Conservation (phyloP, 2,797 vertebrate genomes). For the Aldrovandia affinis region DNA sequence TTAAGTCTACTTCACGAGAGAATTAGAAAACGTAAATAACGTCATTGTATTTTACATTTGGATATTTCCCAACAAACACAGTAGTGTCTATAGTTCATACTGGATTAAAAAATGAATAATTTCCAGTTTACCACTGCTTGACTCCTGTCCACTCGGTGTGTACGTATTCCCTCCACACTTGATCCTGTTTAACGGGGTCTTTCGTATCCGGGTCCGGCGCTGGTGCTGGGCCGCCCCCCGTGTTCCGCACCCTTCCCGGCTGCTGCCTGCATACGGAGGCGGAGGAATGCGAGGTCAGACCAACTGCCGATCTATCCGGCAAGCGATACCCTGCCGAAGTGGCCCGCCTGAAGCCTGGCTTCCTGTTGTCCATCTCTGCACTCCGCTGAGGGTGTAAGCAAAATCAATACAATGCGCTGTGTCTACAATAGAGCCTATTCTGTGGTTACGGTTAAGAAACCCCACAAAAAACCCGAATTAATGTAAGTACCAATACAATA, state of each 20-base stretch:
- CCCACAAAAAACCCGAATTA: background rate
- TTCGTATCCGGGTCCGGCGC: constrained; percentile 35
- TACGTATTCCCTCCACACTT: constrained; percentile 74
- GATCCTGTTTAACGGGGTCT: constrained; percentile 70
- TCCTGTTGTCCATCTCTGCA: constrained; percentile 34
- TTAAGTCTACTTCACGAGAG: background rate
- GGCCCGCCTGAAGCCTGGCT: constrained; percentile 51
- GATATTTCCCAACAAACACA: background rate
- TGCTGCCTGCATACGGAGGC: constrained; percentile 28
- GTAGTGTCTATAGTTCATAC: constrained; percentile 28
- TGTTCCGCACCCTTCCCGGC: background rate
- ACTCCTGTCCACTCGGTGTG: constrained; percentile 64
- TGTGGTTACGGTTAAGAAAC: background rate
- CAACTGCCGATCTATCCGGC: constrained; percentile 49
- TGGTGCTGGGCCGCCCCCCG: background rate
- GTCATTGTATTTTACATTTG: constrained; percentile 1
- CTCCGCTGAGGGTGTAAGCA: background rate
- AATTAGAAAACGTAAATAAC: constrained; percentile 19
- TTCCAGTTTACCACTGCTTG: constrained; percentile 70
- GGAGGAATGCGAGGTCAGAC: constrained; percentile 49
- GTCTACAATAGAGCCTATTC: background rate
- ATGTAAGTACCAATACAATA: background rate
- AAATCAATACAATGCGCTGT: background rate
- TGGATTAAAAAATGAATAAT: constrained; percentile 20
- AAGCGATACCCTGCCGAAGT: constrained; percentile 69